These are phyloP conservation scores for Nemapogon koenigi DNA, from an alignment of 2,888 invertebrate genomes.

Conservation along the genomic window DNA sequence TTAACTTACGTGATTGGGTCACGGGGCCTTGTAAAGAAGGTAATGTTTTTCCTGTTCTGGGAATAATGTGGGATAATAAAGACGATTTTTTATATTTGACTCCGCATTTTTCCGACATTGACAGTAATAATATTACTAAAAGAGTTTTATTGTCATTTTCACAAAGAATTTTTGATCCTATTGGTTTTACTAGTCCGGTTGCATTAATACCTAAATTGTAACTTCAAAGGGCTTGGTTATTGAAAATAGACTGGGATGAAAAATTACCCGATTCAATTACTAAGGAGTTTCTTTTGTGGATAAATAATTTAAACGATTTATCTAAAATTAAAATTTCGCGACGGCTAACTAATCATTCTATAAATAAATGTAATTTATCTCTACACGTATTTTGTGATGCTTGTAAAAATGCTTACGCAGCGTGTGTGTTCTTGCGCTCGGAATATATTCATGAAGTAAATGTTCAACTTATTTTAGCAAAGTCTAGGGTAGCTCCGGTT, in stretches of 20 bases:
- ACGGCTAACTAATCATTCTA: neutral
- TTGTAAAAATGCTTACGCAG: slow-evolving; percentile 1
- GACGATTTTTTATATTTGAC: slow-evolving; percentile 11
- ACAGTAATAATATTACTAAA: slow-evolving; percentile 10
- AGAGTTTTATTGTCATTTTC: slow-evolving; percentile 11
- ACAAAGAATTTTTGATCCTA: slow-evolving; percentile 15
- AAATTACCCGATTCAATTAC: neutral
- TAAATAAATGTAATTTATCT: neutral
- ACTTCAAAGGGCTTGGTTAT: slow-evolving; percentile 14
- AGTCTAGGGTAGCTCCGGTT: slow-evolving; percentile 3
- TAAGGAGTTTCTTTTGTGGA: neutral
- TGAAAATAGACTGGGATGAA: slow-evolving; percentile 14
- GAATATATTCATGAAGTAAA: neutral
- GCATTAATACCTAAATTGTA: slow-evolving; percentile 15
- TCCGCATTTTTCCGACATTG: neutral
- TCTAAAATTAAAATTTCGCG: neutral
- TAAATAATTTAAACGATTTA: neutral
- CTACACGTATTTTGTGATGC: slow-evolving; percentile 10
- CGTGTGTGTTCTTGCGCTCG: slow-evolving; percentile 7
- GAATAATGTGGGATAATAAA: slow-evolving; percentile 12
- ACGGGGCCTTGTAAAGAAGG: too few species aligned
- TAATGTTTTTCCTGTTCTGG: too few species aligned
- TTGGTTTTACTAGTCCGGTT: slow-evolving; percentile 12
- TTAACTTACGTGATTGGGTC: slow-evolving; percentile 15
- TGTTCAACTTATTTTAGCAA: slow-evolving; percentile 2